Conservation (phyloP, 53 echinoderm and acorn worm genomes). For the Luidia sarsii region DNA sequence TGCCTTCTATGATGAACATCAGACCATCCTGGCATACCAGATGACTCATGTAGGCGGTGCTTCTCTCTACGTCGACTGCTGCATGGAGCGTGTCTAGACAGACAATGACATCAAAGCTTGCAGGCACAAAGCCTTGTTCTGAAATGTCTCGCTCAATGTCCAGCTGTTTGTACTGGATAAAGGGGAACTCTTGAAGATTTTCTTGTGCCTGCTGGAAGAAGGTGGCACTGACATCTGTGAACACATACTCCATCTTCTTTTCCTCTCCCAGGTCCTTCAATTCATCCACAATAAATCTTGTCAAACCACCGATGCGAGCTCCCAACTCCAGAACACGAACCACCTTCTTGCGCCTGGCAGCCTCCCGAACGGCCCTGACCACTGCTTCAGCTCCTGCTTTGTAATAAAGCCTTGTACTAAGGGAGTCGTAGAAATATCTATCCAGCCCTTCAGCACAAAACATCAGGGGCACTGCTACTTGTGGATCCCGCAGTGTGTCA, state of each 20-base stretch:
- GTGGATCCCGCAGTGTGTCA: slow-evolving; percentile 68
- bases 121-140: slow-evolving; percentile 79
- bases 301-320: slow-evolving; percentile 80
- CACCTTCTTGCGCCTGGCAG: slow-evolving; percentile 66
- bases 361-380: slow-evolving; percentile 58
- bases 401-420: slow-evolving; percentile 81
- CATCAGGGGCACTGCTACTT: slow-evolving; percentile 51
- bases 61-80: slow-evolving; percentile 59
- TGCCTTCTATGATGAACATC: slow-evolving; percentile 81
- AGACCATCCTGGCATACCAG: slow-evolving; percentile 77
- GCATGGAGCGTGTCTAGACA: slow-evolving; percentile 81
- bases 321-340: slow-evolving; percentile 87
- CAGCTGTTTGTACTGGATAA: slow-evolving; percentile 84
- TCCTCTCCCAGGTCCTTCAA: slow-evolving; percentile 68
- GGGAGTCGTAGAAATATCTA: slow-evolving; percentile 72
- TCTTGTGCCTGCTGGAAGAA: slow-evolving; percentile 83
- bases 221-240: slow-evolving; percentile 79
- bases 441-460: slow-evolving; percentile 75
- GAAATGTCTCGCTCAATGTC: slow-evolving; percentile 75
- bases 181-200: slow-evolving; percentile 66
- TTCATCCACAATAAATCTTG: slow-evolving; percentile 69
- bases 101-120: slow-evolving; percentile 76
- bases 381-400: slow-evolving; percentile 68
- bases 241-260: slow-evolving; percentile 83
- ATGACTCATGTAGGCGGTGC: slow-evolving; percentile 59